Conservation (phyloP, 2,888 invertebrate species). For the Tinea pellionella region DNA sequence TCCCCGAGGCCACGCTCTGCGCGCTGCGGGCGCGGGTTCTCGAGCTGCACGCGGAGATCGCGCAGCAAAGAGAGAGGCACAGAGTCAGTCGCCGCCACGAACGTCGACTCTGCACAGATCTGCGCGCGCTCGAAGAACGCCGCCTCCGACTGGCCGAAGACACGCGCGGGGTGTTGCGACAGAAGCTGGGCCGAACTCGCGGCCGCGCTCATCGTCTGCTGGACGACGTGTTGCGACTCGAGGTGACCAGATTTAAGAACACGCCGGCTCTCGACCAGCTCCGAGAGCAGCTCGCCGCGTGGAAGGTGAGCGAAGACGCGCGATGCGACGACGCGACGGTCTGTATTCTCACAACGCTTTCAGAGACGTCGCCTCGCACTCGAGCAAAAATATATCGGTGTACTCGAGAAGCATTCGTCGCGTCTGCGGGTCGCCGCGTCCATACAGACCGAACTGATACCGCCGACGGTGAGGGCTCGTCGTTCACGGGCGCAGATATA, state of each 20-base stretch:
- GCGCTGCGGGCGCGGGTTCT: conserved; percentile 72
- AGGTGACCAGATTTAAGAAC: conserved; percentile 25
- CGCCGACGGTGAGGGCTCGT: conserved; percentile 36
- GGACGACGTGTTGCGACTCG: conserved; percentile 42
- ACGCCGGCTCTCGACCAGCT: conserved; percentile 37
- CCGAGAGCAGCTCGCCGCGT: conserved; percentile 36
- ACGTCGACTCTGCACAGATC: conserved; percentile 76
- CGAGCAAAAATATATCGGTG: conserved; percentile 45
- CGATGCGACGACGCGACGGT: no score
- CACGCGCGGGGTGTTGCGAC: conserved; percentile 51
- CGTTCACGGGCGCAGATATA: not conserved
- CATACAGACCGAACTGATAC: conserved; percentile 48
- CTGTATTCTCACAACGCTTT: not conserved
- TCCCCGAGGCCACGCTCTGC: conserved; percentile 70
- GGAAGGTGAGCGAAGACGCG: conserved; percentile 33
- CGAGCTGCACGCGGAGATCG: conserved; percentile 74
- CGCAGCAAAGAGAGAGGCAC: conserved; percentile 70
- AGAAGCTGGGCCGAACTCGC: conserved; percentile 50
- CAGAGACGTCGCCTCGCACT: conserved; percentile 44
- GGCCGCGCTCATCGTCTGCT: conserved; percentile 51
- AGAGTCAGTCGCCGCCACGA: conserved; percentile 77
- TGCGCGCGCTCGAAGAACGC: conserved; percentile 72
- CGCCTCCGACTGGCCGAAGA: conserved; percentile 67
- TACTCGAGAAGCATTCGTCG: conserved; percentile 40
- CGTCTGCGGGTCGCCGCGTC: conserved; percentile 53